A percentile compares a stretch with the other conserved stretches of the same genome.
Conservation (phyloP, 2,888 invertebrate species). For the Epistrophe eligans region DNA sequence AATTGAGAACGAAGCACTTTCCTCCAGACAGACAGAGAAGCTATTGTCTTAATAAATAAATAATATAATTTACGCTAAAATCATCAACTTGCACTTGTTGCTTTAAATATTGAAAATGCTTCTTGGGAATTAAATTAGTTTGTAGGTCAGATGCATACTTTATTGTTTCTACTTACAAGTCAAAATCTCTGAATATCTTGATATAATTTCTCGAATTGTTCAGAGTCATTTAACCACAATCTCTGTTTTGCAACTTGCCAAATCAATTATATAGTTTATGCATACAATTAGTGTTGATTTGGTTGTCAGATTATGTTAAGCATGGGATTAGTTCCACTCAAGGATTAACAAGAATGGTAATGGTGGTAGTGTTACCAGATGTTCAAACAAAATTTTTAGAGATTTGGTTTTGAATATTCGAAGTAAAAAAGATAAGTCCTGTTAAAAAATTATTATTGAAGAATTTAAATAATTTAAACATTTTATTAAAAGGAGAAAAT, state of each 20-base stretch:
- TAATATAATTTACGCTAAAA: neutral
- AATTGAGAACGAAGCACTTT: neutral
- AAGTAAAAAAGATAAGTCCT: no score
- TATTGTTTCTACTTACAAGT: neutral
- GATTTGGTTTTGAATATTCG: no score
- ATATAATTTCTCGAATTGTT: slow-evolving; percentile 26
- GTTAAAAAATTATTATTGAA: no score
- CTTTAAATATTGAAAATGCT: neutral
- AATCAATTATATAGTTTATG: slow-evolving; percentile 35
- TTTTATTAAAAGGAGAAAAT: no score
- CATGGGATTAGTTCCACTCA: slow-evolving; percentile 1
- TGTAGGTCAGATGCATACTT: neutral
- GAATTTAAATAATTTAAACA: no score
- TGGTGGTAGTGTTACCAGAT: neutral
- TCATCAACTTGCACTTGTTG: neutral
- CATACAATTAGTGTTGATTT: slow-evolving; percentile 17
- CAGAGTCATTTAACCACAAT: slow-evolving; percentile 20
- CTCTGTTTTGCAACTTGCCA: slow-evolving; percentile 31
- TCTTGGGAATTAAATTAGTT: neutral
- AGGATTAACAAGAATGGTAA: neutral
- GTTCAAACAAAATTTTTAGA: neutral
- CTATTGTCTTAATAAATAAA: neutral
- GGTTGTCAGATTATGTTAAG: slow-evolving; percentile 27
- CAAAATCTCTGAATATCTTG: neutral
- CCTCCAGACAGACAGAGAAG: neutral